phyloP scores from a whole-genome alignment of 2,797 vertebrate species.

The Siniperca scherzeri region DNA sequence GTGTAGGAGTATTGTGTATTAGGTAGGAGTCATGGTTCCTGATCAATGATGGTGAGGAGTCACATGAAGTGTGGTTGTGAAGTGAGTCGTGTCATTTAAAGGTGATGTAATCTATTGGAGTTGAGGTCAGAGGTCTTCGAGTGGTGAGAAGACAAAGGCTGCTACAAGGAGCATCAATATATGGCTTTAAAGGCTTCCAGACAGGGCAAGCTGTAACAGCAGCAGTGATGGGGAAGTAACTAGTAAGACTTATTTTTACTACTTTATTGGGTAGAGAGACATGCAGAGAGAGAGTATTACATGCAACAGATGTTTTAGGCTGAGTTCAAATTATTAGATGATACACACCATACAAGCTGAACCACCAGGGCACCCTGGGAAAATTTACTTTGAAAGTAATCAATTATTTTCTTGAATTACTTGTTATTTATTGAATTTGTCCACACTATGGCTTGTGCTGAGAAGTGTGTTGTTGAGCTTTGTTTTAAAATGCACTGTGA shows the following conservation, averaged over 20 bases:
- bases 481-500: not conserved
- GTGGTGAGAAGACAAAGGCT: conserved; percentile 11
- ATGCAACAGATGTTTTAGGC: not conserved
- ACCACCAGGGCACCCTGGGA: not conserved
- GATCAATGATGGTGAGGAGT: conserved; percentile 4
- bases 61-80: conserved; percentile 5
- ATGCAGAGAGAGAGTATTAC: too few relatives aligned
- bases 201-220: not conserved
- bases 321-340: not conserved
- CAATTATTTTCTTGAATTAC: not conserved
- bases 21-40: not conserved
- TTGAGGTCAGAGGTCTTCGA: conserved; percentile 36
- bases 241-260: not conserved
- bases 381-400: not conserved
- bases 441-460: not conserved
- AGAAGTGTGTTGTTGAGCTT: not conserved
- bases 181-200: not conserved
- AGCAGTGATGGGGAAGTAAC: not conserved
- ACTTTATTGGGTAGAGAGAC: not conserved
- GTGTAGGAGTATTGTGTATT: not conserved
- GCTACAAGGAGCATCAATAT: not conserved
- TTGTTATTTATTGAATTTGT: not conserved
- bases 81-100: conserved; percentile 12
- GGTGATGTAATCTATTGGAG: conserved; percentile 38
- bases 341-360: not conserved